Percentiles rank a stretch among this genome's conserved stretches.
Evolutionary conservation across 1,140 invertebrate genomes (phyloP).

Genomic region (Trachymyrmex cornetzi): DNA sequence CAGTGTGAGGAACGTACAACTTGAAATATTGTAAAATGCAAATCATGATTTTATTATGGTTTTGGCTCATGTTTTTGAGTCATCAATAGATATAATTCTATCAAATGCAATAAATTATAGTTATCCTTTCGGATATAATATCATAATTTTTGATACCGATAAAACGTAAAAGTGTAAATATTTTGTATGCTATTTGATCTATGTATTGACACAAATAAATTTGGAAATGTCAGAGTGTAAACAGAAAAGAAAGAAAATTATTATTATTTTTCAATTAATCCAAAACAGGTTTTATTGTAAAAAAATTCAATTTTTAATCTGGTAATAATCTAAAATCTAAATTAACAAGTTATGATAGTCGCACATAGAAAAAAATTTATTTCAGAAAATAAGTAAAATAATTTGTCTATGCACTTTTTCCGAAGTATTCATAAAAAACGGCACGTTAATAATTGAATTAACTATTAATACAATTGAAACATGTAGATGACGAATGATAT

Average conservation of each 20-base stretch:
- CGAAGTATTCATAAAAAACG: background rate
- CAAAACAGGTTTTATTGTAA: background rate
- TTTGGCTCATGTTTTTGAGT: background rate
- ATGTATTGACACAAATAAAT: background rate
- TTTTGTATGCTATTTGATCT: conserved; percentile 3
- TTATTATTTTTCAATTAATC: conserved; percentile 1
- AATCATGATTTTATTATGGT: background rate
- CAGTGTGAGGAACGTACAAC: background rate
- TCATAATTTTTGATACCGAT: background rate
- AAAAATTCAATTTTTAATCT: background rate
- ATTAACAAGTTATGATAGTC: background rate
- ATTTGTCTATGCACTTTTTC: conserved; percentile 11
- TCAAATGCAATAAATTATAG: background rate
- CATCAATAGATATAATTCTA: background rate
- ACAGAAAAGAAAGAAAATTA: background rate
- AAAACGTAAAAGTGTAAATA: conserved; percentile 19
- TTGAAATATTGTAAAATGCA: background rate
- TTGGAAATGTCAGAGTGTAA: background rate
- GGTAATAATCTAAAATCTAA: background rate
- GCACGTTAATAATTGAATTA: background rate
- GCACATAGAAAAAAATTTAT: background rate
- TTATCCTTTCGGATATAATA: background rate
- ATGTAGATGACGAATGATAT: conserved; percentile 14
- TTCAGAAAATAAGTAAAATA: conserved; percentile 10
- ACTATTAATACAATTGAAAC: background rate